Evolutionary conservation across 2,888 invertebrate species (phyloP).

Genomic region (Hydraecia micacea): DNA sequence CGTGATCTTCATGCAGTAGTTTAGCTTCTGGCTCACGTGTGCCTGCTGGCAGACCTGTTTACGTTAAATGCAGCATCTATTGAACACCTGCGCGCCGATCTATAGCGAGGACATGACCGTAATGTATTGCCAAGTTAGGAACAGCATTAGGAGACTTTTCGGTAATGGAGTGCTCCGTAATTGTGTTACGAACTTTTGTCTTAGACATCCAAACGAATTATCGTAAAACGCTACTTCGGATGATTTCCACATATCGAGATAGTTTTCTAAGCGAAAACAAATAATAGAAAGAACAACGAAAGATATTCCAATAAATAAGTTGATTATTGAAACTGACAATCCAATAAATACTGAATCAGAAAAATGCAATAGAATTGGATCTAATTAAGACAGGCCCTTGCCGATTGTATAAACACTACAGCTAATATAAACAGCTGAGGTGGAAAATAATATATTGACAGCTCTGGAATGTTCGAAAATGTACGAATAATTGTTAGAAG

Average conservation of each 20-base stretch:
- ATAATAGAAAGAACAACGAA: constrained; percentile 9
- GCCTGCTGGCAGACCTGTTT: constrained; percentile 66
- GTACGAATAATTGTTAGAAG: not conserved
- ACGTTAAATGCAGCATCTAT: constrained; percentile 75
- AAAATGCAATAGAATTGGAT: constrained; percentile 5
- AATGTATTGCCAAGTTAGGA: constrained; percentile 74
- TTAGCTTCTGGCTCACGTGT: constrained; percentile 79
- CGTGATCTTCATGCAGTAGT: constrained; percentile 66
- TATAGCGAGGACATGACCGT: constrained; percentile 81
- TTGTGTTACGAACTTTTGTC: constrained; percentile 67
- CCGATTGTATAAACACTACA: not conserved
- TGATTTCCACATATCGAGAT: constrained; percentile 40
- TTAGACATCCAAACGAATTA: constrained; percentile 65
- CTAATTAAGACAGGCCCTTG: constrained; percentile 25
- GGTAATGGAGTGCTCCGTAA: constrained; percentile 68
- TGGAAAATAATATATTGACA: not conserved
- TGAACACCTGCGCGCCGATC: constrained; percentile 82
- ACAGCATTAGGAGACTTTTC: constrained; percentile 64
- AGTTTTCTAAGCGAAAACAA: constrained; percentile 22
- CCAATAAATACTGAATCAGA: not conserved
- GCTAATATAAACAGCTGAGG: not conserved
- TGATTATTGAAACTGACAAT: constrained; percentile 9
- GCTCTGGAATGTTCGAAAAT: not conserved
- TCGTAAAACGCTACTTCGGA: constrained; percentile 59
- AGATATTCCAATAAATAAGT: constrained; percentile 21